A percentile compares a stretch with the other conserved stretches of the same genome.
Evolutionary conservation across 2,888 invertebrate genomes (phyloP).

Genomic region (Creontiades dilutus): DNA sequence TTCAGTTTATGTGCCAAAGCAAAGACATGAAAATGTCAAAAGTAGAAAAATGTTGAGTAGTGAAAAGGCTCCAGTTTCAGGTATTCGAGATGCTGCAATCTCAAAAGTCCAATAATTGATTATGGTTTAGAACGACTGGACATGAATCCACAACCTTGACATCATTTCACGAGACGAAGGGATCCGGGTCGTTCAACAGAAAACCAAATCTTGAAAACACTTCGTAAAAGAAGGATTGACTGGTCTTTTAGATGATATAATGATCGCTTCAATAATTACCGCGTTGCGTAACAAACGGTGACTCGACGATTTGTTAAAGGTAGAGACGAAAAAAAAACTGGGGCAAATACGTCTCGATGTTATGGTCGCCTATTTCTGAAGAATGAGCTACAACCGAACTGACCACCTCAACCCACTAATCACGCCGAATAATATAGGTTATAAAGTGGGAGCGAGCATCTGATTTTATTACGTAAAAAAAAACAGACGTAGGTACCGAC

Average conservation of each 20-base stretch:
- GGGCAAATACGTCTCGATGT: background rate
- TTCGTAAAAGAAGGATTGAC: background rate
- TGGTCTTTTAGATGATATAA: conserved; percentile 26
- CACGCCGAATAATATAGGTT: conserved; percentile 11
- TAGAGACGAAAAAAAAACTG: background rate
- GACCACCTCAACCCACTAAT: conserved; percentile 22
- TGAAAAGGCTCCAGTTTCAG: no score
- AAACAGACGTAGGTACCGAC: background rate
- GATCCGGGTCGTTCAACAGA: background rate
- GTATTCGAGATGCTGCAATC: no score
- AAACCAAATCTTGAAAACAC: background rate
- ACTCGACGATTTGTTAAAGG: conserved; percentile 9
- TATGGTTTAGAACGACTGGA: background rate
- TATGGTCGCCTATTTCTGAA: conserved; percentile 9
- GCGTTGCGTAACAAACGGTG: background rate
- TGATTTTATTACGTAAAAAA: background rate
- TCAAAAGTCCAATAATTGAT: no score
- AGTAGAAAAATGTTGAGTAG: no score
- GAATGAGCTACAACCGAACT: background rate
- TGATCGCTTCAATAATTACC: background rate
- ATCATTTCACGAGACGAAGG: background rate
- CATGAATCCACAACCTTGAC: background rate
- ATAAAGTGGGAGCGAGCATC: background rate
- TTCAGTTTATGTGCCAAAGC: no score
- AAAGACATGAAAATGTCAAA: no score